Evolutionary conservation across 1,140 invertebrate species (phyloP).

Genomic region (Armadillidium nasatum): DNA sequence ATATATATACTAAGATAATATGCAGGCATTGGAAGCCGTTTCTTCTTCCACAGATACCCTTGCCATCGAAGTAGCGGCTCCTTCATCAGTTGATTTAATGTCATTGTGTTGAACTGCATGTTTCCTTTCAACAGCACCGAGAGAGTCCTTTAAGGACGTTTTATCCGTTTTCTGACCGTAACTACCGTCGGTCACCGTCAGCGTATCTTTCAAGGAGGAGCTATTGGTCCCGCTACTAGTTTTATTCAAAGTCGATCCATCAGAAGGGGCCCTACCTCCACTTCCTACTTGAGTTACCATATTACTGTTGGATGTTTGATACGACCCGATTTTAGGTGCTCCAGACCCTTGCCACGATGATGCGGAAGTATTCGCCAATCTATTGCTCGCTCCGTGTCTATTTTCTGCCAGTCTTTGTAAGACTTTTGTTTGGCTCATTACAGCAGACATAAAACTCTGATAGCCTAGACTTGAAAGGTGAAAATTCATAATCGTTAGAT

Average conservation of each 20-base stretch:
- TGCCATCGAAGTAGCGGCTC: not conserved
- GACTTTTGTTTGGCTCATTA: slow-evolving; percentile 65
- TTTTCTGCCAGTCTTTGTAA: slow-evolving; percentile 47
- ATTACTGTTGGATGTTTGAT: not conserved
- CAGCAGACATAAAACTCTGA: slow-evolving; percentile 66
- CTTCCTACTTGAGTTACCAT: not conserved
- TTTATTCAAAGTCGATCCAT: not conserved
- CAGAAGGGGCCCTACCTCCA: not conserved
- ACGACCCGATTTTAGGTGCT: not conserved
- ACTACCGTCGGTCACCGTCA: too few relatives aligned
- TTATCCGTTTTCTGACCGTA: too few relatives aligned
- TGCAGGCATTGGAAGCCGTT: too few relatives aligned
- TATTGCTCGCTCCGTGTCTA: not conserved
- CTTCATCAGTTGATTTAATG: not conserved
- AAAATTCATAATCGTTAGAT: not conserved
- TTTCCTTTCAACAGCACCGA: not conserved
- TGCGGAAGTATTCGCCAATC: not conserved
- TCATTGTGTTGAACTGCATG: not conserved
- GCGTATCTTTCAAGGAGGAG: too few relatives aligned
- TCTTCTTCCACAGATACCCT: too few relatives aligned
- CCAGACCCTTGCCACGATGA: not conserved
- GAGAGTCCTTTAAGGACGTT: not conserved
- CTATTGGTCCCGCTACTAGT: not conserved
- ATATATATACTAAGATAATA: not conserved
- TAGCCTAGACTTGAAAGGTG: slow-evolving; percentile 63